Evolutionary conservation across 2,888 invertebrate species (phyloP), one percentile per base, ranked within the genome.

Genomic region (Eupithecia vulgata): DNA sequence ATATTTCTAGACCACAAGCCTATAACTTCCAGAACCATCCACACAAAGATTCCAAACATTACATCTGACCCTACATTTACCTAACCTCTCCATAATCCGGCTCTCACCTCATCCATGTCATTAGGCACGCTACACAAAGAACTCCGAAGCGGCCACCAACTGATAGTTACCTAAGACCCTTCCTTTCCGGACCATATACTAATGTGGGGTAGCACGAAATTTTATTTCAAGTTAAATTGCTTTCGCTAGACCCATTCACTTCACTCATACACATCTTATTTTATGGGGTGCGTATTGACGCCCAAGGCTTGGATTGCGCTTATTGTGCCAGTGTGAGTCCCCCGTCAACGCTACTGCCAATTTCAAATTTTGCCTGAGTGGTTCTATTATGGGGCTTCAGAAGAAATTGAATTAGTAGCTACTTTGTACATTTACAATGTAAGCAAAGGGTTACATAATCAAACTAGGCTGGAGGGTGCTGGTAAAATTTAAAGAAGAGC

Each of bases 141-240:
- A 89, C 83, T 88, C 86, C 86, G 84, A 84, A 91, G 89, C 86
- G 89, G 67, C 73, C 65, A 72, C 72, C 74, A 64, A 42, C 67
- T 34, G 69, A 73, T 76, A 69, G 75, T 72, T 68, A 66, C 65
- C 67, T 67, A 89, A 91, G 87, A 87, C 84, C 88, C 86, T 85
- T 86, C 88, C 84, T 84, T 90, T 91, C 89, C 89, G 85, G 85
- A 80, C 87, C 91, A 90, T 93, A 91, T 91, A 65, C 40, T 25
- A 91, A n/a, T 88, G 88, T 84, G 85, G 91, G 92, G 90, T 89
- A 90, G 86, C 90, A 57, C n/a, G 35, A 89, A 91, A 92, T 92
- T 92, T 93, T 93, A 93, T 93, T 93, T 91, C 89, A 90, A 92
- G 89, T 93, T 91, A 93, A 93, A 94, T 93, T 91, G 92, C 91